phyloP scores from a whole-genome alignment of 1,140 invertebrate species.

The Eurosta solidaginis region DNA sequence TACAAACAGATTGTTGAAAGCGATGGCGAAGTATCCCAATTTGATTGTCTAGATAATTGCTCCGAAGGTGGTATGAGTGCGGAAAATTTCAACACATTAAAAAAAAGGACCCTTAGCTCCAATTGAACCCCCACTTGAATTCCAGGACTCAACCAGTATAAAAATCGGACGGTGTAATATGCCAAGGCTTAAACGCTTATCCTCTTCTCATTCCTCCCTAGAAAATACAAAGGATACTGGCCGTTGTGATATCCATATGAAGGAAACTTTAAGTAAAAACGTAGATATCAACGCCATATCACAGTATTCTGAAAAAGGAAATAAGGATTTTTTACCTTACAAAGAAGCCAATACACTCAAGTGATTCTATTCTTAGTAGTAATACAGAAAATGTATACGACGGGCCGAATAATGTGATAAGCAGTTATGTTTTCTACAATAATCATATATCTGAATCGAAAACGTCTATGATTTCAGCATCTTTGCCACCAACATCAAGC shows the following conservation, averaged over 20 bases:
- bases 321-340: slow-evolving; percentile 58
- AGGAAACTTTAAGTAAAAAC: slow-evolving; percentile 7
- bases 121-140: slow-evolving; percentile 79
- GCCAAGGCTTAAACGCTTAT: slow-evolving; percentile 53
- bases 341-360: slow-evolving; percentile 57
- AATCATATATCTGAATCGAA: slow-evolving; percentile 49
- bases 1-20: slow-evolving; percentile 69
- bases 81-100: slow-evolving; percentile 80
- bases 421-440: slow-evolving; percentile 53
- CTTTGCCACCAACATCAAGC: slow-evolving; percentile 44
- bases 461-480: slow-evolving; percentile 44
- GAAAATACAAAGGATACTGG: slow-evolving; percentile 48
- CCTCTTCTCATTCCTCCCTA: slow-evolving; percentile 54
- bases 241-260: not conserved
- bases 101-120: slow-evolving; percentile 75
- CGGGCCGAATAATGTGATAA: slow-evolving; percentile 55
- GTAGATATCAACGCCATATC: not conserved
- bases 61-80: slow-evolving; percentile 72
- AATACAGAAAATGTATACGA: slow-evolving; percentile 58
- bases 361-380: slow-evolving; percentile 55
- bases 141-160: slow-evolving; percentile 65
- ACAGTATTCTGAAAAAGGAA: not conserved
- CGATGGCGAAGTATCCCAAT: slow-evolving; percentile 70
- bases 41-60: slow-evolving; percentile 69
- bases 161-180: slow-evolving; percentile 56